Percentiles rank a stretch among this genome's conserved stretches.
Conservation (phyloP, 2,888 invertebrate species). For the Hypercompe scribonia region DNA sequence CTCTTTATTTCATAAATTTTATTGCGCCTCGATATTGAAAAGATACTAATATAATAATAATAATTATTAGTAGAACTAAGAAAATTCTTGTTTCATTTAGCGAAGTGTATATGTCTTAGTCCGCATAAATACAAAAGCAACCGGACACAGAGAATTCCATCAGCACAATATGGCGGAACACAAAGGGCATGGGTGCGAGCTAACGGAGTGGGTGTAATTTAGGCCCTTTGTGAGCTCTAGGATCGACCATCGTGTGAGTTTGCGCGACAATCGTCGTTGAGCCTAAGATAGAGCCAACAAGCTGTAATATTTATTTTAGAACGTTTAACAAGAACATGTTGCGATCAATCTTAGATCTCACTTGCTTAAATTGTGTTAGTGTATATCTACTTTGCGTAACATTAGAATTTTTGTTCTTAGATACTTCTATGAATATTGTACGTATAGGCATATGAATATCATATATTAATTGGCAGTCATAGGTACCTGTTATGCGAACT, state of each 20-base stretch:
- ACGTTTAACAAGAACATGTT: conserved; percentile 61
- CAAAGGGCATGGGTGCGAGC: conserved; percentile 61
- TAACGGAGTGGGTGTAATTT: conserved; percentile 68
- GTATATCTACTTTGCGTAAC: not conserved
- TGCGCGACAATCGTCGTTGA: conserved; percentile 60
- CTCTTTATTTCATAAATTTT: not conserved
- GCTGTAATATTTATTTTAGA: conserved; percentile 23
- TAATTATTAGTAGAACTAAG: not conserved
- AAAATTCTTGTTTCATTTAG: conserved; percentile 1
- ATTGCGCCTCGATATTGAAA: not conserved
- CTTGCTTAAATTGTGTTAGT: conserved; percentile 9
- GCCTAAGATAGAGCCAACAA: conserved; percentile 45
- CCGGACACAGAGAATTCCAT: conserved; percentile 62
- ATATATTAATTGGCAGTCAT: not conserved
- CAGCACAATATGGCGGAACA: conserved; percentile 59
- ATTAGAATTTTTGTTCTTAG: not conserved
- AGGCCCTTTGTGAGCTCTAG: conserved; percentile 67
- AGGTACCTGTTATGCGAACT: not conserved
- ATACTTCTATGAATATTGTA: not conserved
- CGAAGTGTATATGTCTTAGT: not conserved
- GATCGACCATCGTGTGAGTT: conserved; percentile 24
- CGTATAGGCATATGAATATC: not conserved
- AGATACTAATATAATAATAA: not conserved
- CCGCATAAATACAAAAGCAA: conserved; percentile 46
- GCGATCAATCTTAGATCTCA: conserved; percentile 31